Evolutionary conservation across 2,113 vertebrate species (phyloP), one percentile per base, ranked within the genome.

Genomic region (Campylomormyrus numenius): DNA sequence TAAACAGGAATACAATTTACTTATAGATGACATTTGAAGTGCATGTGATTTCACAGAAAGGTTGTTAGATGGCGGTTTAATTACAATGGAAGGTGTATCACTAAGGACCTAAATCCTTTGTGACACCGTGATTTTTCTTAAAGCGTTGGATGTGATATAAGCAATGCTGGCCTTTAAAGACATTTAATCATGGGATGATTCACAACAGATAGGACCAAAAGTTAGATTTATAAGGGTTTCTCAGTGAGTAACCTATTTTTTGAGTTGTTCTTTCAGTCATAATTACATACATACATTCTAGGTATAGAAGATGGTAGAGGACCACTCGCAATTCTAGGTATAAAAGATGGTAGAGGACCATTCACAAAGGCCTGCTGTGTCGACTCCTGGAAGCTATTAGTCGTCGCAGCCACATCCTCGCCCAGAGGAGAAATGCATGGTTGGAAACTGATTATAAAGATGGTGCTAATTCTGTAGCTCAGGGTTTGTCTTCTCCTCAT

Each of bases 11-110:
- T 49, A 74, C 62, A 88, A 91, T 91, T 85, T 70, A 86, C 91
- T 91, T 93, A 91, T 15, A 85, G 86, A 66, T 95, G 95, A 94
- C 94, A 95, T 96, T 95, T 96, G 80, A 90, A 93, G 88, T 94
- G 90, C 74, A 88, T 48, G 42, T 90, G 87, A 90, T 70, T 91
- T 80, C 17, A 52, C 52, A 62, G 87, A 77, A 80, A 74, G 62
- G 21, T n/a, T 50, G 88, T 35, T 89, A 89, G 74, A 77, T 80
- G 46, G 15, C 0, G 45, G 88, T 62, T 50, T 77, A 77, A 77
- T 77, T 88, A 39, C 87, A 62, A 58, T 88, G 87, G 27, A 88
- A 46, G 56, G 42, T 45, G 17, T 27, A n/a, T 45, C 8, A 13
- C 31, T 13, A 19, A 62, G 53, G 9, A 66, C 21, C 53, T 39